phyloP scores from a whole-genome alignment of 2,888 invertebrate species.

The Philhelius pedissequus region DNA sequence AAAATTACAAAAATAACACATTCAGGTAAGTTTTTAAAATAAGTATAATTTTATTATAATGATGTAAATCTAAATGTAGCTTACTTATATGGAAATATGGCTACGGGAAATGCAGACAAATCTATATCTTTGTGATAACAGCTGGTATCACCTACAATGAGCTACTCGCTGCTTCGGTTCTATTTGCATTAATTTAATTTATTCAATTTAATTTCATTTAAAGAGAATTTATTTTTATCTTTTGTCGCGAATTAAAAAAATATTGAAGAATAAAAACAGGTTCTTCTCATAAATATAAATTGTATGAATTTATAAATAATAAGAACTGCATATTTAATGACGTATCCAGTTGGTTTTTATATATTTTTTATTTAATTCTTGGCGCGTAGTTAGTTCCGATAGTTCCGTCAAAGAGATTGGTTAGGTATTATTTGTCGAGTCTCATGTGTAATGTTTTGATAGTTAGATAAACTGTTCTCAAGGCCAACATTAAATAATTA shows the following conservation, averaged over 20 bases:
- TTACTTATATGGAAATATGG: background rate
- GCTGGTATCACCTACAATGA: background rate
- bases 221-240: background rate
- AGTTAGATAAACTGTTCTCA: background rate
- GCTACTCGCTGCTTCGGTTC: background rate
- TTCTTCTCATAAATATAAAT: constrained; percentile 1
- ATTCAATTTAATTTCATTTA: constrained; percentile 6
- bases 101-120: background rate
- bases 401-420: constrained; percentile 34
- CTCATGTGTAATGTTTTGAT: background rate
- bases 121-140: constrained; percentile 16
- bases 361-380: constrained; percentile 4
- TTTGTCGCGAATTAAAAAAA: background rate
- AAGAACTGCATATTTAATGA: constrained; percentile 26
- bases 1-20: background rate
- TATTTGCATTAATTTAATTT: background rate
- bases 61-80: background rate
- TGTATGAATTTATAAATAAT: background rate
- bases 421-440: background rate
- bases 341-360: background rate
- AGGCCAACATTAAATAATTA: background rate
- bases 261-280: background rate
- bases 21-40: constrained; percentile 1
- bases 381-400: constrained; percentile 17
- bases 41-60: too few species aligned